phyloP scores from a whole-genome alignment of 2,888 invertebrate species.

The Euproctis similis region DNA sequence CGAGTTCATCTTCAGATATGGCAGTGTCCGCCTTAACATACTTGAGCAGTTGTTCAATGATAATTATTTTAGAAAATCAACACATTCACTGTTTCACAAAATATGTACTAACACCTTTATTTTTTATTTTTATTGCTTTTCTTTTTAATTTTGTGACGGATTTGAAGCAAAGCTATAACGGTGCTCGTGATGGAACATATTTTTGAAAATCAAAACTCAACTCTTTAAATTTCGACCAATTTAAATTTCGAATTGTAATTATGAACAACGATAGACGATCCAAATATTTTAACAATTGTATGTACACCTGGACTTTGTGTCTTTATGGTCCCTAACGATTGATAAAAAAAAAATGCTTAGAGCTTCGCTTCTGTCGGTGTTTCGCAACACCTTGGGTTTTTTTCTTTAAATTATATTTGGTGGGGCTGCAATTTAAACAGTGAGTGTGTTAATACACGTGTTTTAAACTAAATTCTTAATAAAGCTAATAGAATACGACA shows the following conservation, averaged over 20 bases:
- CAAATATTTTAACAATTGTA: no score
- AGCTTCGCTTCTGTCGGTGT: no score
- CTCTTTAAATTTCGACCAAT: no score
- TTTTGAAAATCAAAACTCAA: no score
- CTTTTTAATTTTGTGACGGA: slow-evolving; percentile 38
- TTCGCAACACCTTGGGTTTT: no score
- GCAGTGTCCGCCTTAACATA: slow-evolving; percentile 65
- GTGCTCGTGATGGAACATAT: no score
- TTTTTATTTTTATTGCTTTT: neutral
- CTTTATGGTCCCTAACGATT: no score
- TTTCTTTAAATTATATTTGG: slow-evolving; percentile 46
- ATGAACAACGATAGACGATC: no score
- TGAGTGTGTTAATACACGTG: slow-evolving; percentile 73
- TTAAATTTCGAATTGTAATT: no score
- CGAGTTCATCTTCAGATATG: slow-evolving; percentile 51
- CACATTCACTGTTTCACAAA: slow-evolving; percentile 68
- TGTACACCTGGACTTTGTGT: no score
- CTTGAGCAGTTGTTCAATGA: slow-evolving; percentile 68
- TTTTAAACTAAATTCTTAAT: slow-evolving; percentile 42
- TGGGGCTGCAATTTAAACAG: slow-evolving; percentile 66
- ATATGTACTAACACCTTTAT: slow-evolving; percentile 20
- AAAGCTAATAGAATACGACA: slow-evolving; percentile 66
- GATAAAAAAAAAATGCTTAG: no score
- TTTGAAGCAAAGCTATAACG: no score
- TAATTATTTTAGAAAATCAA: slow-evolving; percentile 61